Evolutionary conservation across 2,113 vertebrate genomes (phyloP).

Genomic region (Gulo gulo): DNA sequence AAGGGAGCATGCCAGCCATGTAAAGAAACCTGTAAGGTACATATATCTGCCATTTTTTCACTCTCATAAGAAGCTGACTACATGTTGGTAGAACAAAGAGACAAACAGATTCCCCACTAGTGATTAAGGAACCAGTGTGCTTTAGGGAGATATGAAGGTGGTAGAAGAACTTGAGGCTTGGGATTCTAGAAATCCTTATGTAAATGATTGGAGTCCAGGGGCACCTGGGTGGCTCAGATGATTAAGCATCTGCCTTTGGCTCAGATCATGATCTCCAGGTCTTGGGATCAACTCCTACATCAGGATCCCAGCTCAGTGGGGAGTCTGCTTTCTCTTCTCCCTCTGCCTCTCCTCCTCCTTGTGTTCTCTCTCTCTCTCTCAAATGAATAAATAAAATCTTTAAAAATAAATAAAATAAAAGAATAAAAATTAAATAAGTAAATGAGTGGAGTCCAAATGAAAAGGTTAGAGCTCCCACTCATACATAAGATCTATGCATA

Average conservation of each 20-base stretch:
- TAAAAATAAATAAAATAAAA: not conserved
- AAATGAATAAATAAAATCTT: not conserved
- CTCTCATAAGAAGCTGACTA: not conserved
- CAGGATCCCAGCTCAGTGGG: too few relatives aligned
- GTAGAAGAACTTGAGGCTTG: not conserved
- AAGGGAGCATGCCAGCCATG: not conserved
- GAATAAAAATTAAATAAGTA: not conserved
- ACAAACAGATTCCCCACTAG: not conserved
- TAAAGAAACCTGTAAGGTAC: not conserved
- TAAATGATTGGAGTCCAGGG: not conserved
- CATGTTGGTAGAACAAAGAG: not conserved
- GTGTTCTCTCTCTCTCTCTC: not conserved
- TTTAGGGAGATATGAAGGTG: not conserved
- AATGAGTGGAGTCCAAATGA: not conserved
- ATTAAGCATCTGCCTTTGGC: not conserved
- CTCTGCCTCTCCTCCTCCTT: not conserved
- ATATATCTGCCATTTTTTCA: not conserved
- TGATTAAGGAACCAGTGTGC: not conserved
- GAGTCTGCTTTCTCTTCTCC: not conserved
- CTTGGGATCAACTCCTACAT: not conserved
- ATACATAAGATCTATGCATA: too few relatives aligned
- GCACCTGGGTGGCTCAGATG: not conserved
- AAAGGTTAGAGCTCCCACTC: not conserved
- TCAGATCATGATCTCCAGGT: not conserved
- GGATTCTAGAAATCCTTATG: not conserved